Percentiles rank a stretch among this genome's conserved stretches.
Evolutionary conservation across 2,888 invertebrate species (phyloP).

Genomic region (Acanthococcus lagerstroemiae): DNA sequence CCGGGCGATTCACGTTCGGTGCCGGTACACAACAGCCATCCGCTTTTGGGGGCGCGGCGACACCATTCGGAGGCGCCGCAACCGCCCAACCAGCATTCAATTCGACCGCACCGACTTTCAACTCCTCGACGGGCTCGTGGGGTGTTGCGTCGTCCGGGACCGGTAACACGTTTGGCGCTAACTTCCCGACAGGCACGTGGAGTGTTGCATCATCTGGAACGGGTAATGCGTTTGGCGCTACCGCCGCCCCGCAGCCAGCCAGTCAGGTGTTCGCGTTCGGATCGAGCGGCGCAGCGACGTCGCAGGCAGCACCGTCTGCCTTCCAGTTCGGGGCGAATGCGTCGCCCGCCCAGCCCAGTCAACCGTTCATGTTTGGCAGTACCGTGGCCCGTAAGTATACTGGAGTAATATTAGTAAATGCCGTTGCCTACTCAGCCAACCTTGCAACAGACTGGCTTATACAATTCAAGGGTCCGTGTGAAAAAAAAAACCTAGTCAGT

Average conservation of each 20-base stretch:
- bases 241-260: neutral
- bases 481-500: no score
- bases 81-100: neutral
- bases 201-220: no score
- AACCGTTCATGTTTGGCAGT: constrained; percentile 10
- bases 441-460: neutral
- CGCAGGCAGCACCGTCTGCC: neutral
- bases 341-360: neutral
- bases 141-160: no score
- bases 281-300: neutral
- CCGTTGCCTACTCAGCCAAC: neutral
- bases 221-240: no score
- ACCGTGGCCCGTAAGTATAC: neutral
- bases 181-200: no score
- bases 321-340: constrained; percentile 3
- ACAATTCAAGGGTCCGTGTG: neutral
- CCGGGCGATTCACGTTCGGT: constrained; percentile 2
- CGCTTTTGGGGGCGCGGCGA: neutral
- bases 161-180: no score
- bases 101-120: no score
- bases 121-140: no score
- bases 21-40: neutral
- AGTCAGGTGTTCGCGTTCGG: neutral
- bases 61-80: neutral
- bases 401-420: neutral